Conservation (phyloP, 2,797 vertebrate genomes). For the Percopsis omiscomaycus region DNA sequence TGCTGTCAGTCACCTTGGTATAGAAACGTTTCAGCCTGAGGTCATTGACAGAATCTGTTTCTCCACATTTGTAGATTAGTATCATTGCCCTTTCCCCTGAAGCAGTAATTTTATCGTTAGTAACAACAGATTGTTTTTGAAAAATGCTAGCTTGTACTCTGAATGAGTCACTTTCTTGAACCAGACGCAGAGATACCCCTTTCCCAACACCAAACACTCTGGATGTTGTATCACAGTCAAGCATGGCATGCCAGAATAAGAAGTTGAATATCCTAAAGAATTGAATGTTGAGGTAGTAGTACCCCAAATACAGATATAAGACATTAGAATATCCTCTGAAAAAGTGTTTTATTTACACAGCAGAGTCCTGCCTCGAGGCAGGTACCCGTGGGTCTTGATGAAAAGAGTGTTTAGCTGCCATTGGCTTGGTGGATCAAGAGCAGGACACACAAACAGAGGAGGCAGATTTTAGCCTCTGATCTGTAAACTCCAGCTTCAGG, state of each 20-base stretch:
- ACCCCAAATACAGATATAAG: too few relatives aligned
- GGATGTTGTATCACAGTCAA: constrained; percentile 2
- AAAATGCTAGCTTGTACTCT: background rate
- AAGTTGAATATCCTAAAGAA: background rate
- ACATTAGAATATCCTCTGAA: too few relatives aligned
- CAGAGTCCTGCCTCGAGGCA: too few relatives aligned
- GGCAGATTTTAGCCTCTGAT: constrained; percentile 27
- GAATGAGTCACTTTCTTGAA: background rate
- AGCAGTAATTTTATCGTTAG: constrained; percentile 23
- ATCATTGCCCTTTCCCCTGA: constrained; percentile 20
- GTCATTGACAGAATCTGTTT: constrained; percentile 12
- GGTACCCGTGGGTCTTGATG: too few relatives aligned
- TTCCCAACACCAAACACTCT: constrained; percentile 1
- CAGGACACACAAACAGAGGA: constrained; percentile 9
- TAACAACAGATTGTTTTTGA: constrained; percentile 10
- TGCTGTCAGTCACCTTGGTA: constrained; percentile 16
- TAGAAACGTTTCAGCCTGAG: constrained; percentile 11
- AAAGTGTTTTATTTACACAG: too few relatives aligned
- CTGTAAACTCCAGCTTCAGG: constrained; percentile 23
- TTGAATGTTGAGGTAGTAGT: too few relatives aligned
- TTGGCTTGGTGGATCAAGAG: too few relatives aligned
- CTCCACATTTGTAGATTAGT: constrained; percentile 8
- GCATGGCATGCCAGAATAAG: constrained; percentile 5
- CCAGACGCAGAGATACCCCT: background rate
- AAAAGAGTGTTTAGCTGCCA: too few relatives aligned